Conservation (phyloP, 1,140 invertebrate genomes). For the Drosophila burlai region DNA sequence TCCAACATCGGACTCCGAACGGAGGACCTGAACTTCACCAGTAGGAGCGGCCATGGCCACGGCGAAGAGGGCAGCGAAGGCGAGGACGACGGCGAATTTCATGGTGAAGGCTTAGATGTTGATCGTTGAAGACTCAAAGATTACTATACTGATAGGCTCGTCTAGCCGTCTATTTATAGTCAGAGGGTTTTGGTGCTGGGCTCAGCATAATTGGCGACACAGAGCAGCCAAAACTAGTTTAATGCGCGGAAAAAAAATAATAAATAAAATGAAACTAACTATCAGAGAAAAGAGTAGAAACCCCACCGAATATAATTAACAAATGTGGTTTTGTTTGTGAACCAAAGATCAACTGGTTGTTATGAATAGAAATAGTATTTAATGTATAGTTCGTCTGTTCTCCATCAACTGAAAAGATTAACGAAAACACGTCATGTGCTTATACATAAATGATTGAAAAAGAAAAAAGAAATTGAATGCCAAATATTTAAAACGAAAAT, state of each 20-base stretch:
- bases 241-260: neutral
- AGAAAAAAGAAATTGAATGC: neutral
- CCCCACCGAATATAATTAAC: neutral
- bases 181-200: neutral
- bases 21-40: accelerated
- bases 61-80: slow-evolving; percentile 48
- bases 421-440: neutral
- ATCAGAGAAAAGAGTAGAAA: neutral
- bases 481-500: neutral
- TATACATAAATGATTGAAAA: neutral
- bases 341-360: slow-evolving; percentile 1
- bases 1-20: slow-evolving; percentile 71
- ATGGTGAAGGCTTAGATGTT: slow-evolving; percentile 47
- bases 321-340: neutral
- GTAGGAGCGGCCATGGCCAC: slow-evolving; percentile 17
- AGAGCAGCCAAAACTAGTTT: slow-evolving; percentile 4
- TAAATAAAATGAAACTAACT: too few species aligned
- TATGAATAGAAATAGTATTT: neutral
- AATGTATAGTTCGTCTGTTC: neutral
- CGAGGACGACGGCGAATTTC: slow-evolving; percentile 69
- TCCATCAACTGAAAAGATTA: neutral
- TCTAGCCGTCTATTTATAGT: neutral
- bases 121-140: slow-evolving; percentile 49
- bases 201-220: neutral
- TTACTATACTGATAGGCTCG: slow-evolving; percentile 12